phyloP scores from a whole-genome alignment of 30 jellyfish, hydroid and myxozoan genomes.

The Mastigias papua region DNA sequence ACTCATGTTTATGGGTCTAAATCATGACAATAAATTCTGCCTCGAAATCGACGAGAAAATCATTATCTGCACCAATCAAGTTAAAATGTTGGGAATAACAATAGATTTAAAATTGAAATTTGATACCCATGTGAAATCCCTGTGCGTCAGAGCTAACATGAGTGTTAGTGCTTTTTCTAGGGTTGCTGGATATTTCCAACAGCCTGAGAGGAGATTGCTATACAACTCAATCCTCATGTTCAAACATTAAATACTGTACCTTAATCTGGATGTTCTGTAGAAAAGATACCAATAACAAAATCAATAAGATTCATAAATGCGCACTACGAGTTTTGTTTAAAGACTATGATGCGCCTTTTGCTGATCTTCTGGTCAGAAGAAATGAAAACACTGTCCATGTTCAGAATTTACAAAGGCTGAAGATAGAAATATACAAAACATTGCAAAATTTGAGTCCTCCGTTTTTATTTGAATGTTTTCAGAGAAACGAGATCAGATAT shows the following conservation, averaged over 20 bases:
- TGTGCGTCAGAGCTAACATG: slow-evolving; percentile 50
- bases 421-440: slow-evolving; percentile 47
- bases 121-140: slow-evolving; percentile 20
- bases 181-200: slow-evolving; percentile 28
- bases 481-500: slow-evolving; percentile 47
- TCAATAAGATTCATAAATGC: too few relatives aligned
- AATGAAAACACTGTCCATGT: not conserved
- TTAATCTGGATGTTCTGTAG: too few relatives aligned
- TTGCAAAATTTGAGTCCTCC: slow-evolving; percentile 16
- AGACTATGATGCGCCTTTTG: slow-evolving; percentile 7
- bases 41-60: slow-evolving; percentile 3
- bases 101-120: slow-evolving; percentile 38
- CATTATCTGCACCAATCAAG: slow-evolving; percentile 5
- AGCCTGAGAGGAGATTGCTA: slow-evolving; percentile 9
- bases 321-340: slow-evolving; percentile 6
- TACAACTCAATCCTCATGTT: not conserved
- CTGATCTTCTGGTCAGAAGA: not conserved
- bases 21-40: slow-evolving; percentile 5
- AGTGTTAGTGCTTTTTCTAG: slow-evolving; percentile 30
- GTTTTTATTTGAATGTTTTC: slow-evolving; percentile 17
- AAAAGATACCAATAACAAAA: too few relatives aligned
- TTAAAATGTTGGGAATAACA: too few relatives aligned
- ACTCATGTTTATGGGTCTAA: slow-evolving; percentile 53
- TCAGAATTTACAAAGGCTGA: slow-evolving; percentile 28
- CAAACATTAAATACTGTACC: too few relatives aligned